Evolutionary conservation across 2,888 invertebrate species (phyloP), one percentile per base, ranked within the genome.

Genomic region (Agrotis puta): DNA sequence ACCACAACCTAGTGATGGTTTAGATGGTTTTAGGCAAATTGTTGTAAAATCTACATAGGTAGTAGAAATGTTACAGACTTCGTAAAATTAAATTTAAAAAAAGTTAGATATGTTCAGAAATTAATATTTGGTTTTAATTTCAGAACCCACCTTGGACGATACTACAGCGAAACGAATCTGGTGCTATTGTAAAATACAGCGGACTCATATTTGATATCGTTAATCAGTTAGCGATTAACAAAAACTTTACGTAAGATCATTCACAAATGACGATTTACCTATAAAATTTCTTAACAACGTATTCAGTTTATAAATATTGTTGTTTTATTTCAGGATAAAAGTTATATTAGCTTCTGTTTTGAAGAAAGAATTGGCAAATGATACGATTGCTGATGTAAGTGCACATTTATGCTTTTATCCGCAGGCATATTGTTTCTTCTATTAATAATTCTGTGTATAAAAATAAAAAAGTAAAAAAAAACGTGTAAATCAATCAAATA

Each of bases 121-220:
- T n/a, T n/a, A n/a, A n/a, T n/a, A n/a, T n/a, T n/a, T n/a, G n/a
- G n/a, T n/a, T n/a, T n/a, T n/a, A n/a, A 92, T 96, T 81, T 3
- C 89, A 99, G 98, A 98, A 98, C 93, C 98, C 98, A 0, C 98
- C 98, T 0, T 99, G 98, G 98, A 98, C 98, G 88, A 97, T 98
- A 48, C 89, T 98, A 2, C 96, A 96, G 62, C 91, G 93, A 0
- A 97, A 97, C 83, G 96, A 96, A 64, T 95, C 96, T 3, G 97
- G 97, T 0, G 90, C 96, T 0, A 93, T 97, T 0, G 91, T 96
- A 0, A 95, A 96, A 65, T 97, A 97, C 86, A 95, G 96, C 2
- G 98, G 98, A 2, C 95, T 98, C 54, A 97, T 98, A 27, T 98
- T 98, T 87, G 98, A 98, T 87, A 97, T 99, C 57, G 91, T 99